Percentiles rank a stretch among this genome's conserved stretches.
phyloP scores from a whole-genome alignment of 2,797 vertebrate species.

The Eulemur mongoz region DNA sequence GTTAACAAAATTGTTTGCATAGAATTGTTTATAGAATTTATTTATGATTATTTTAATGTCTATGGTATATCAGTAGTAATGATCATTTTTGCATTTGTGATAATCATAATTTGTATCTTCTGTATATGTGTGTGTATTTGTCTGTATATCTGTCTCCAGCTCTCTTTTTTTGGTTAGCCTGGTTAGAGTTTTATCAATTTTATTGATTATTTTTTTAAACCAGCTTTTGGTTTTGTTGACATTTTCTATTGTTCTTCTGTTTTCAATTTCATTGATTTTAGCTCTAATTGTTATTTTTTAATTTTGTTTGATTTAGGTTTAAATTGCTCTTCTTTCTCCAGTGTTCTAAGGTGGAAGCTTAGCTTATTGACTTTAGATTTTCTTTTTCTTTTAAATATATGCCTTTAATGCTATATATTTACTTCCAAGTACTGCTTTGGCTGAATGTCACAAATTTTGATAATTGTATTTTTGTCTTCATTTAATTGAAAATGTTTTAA shows the following conservation, averaged over 20 bases:
- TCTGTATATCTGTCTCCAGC: background rate
- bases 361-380: background rate
- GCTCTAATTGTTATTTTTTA: background rate
- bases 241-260: background rate
- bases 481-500: background rate
- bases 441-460: background rate
- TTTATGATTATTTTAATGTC: background rate
- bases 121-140: background rate
- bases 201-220: background rate
- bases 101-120: background rate
- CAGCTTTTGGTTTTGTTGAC: background rate
- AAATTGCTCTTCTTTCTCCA: background rate
- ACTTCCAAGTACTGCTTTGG: background rate
- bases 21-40: background rate
- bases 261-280: background rate
- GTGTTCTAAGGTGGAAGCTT: background rate
- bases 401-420: background rate
- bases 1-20: background rate
- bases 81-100: background rate
- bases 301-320: background rate
- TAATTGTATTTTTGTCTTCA: background rate
- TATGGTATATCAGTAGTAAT: background rate
- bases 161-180: background rate
- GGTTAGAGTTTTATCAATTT: background rate
- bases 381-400: background rate